Evolutionary conservation across 23 tunicate species (phyloP), one percentile per base, ranked within the genome.

Genomic region (Ascidia mentula): DNA sequence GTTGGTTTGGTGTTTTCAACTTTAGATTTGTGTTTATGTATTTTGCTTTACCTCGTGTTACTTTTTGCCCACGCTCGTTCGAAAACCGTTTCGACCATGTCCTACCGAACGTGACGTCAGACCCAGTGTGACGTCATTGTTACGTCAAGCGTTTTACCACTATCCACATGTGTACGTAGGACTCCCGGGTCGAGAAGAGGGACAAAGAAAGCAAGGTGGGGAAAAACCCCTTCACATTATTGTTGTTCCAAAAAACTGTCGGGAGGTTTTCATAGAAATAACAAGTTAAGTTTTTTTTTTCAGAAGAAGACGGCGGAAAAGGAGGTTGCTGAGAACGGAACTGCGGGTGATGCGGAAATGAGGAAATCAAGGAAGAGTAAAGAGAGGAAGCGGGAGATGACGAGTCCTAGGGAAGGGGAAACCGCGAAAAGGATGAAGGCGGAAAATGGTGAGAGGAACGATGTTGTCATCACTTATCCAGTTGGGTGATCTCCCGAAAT

Each of bases 361-460:
- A 72, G 72, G 36, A 72, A 39, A 40, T 32, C 38, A 37, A 33
- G 75, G 65, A 73, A 71, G 34, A 78, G 71, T 18, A 85, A 85
- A 36, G 90, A 86, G 74, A 34, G 90, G 60, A 86, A 86, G 69
- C 74, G 90, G 69, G 90, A 86, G 34, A 46, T 35, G 31, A 36
- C 84, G 32, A 86, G 90, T 69, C 90, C 90, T 4, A 42, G 73
- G 15, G 81, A 83, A 26, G 37, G 39, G n/a, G 81, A 75, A 20
- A 45, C 20, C 18, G 42, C 45, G 38, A 83, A 83, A 38, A 76
- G 81, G 31, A 37, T n/a, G 26, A 83, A 76, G 36, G 59, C 81
- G 26, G 87, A 83, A 76, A 46, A 37, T 37, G 70, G 81, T 45
- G 73, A 77, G 60, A 71, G n/a, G n/a, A n/a, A n/a, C n/a, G n/a